Conservation (phyloP, 2,888 invertebrate species). For the Noctua janthina region DNA sequence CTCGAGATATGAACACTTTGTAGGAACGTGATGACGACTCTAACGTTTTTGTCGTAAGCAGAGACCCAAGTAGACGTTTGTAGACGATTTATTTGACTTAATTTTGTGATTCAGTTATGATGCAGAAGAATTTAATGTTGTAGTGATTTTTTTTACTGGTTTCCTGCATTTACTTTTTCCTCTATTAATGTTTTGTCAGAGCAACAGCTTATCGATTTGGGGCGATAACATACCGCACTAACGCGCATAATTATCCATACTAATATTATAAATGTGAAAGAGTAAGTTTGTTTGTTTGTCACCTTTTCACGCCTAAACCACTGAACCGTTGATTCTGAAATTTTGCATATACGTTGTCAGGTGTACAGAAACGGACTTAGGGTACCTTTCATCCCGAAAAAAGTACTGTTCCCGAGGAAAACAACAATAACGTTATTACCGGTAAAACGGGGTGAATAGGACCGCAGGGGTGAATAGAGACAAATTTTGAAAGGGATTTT, state of each 20-base stretch:
- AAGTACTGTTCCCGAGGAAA: too few relatives aligned
- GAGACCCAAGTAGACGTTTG: background rate
- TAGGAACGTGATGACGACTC: conserved; percentile 30
- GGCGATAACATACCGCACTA: background rate
- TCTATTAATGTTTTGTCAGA: background rate
- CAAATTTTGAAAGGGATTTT: too few relatives aligned
- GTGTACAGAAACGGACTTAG: too few relatives aligned
- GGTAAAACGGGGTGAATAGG: too few relatives aligned
- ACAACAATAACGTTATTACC: too few relatives aligned
- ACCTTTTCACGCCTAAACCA: too few relatives aligned
- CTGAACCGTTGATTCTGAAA: too few relatives aligned
- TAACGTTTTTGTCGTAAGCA: background rate
- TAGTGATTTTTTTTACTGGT: conserved; percentile 12
- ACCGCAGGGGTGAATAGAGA: too few relatives aligned
- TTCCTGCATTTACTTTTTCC: background rate
- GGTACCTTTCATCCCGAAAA: too few relatives aligned
- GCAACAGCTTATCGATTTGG: conserved; percentile 2
- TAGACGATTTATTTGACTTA: background rate
- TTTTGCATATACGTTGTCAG: too few relatives aligned
- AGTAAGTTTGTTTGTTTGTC: too few relatives aligned
- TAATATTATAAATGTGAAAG: too few relatives aligned
- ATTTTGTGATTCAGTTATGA: background rate
- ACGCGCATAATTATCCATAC: background rate
- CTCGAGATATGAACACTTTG: conserved; percentile 41
- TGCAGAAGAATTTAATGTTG: background rate